Evolutionary conservation across 2,797 vertebrate genomes (phyloP), one percentile per base, ranked within the genome.

Genomic region (Columba guinea): DNA sequence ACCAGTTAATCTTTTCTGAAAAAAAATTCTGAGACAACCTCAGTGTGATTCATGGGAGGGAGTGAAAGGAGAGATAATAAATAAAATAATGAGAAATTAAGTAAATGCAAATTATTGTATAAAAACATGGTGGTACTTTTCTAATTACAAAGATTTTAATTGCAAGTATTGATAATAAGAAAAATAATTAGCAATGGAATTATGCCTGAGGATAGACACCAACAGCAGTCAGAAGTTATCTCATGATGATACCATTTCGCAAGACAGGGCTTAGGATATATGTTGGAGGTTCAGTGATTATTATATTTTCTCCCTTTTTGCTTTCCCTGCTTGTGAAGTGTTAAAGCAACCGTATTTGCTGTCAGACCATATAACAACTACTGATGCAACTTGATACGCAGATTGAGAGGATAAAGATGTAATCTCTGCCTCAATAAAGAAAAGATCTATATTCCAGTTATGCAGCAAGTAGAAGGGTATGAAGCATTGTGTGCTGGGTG

Each of bases 31-130:
- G 52, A 90, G 70, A 83, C 30, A 26, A 74, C 27, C 35, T 89
- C 44, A 20, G 22, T 51, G 14, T 88, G 53, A 63, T 90, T 93
- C 13, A 2, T 95, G 84, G 90, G 95, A 95, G 84, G 95, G 81
- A 87, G 23, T 18, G 17, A 89, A 95, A 89, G 64, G 21, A 37
- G 37, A 82, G 67, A 17, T 94, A 94, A 97, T 97, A 96, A 95
- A 95, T 69, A 93, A 91, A 92, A 70, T 95, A 96, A 96, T 95
- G 93, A 94, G 89, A 95, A 89, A 89, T 95, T 95, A 96, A 95
- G 60, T 87, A 83, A 91, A 95, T 92, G 92, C 78, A 96, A 97
- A 95, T 95, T 95, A 79, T 92, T 92, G 89, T 82, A 59, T 55
- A 85, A 89, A 95, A 96, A 67, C 67, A 58, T 60, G 30, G 44